Conservation (phyloP, 2,797 vertebrate genomes). For the Brachyalestes nurse region DNA sequence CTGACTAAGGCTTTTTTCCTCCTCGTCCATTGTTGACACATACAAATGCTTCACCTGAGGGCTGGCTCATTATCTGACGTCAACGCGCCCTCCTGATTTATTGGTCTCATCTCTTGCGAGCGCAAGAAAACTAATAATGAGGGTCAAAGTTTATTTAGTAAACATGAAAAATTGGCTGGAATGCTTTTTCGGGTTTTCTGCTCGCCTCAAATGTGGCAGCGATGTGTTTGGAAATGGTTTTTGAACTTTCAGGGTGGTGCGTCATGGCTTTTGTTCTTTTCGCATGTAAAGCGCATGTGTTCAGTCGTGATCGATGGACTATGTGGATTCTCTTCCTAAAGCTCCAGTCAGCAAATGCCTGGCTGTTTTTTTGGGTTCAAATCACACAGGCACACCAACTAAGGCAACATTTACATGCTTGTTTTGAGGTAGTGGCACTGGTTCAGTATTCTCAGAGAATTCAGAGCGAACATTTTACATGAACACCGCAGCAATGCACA, state of each 20-base stretch:
- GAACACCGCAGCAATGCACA: not conserved
- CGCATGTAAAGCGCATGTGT: not conserved
- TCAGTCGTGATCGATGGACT: not conserved
- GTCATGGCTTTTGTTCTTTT: not conserved
- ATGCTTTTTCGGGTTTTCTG: slow-evolving; percentile 55
- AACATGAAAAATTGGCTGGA: slow-evolving; percentile 60
- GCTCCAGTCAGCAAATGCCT: not conserved
- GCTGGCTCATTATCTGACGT: slow-evolving; percentile 64
- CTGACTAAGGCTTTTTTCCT: slow-evolving; percentile 63
- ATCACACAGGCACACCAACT: not conserved
- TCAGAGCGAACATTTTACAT: not conserved
- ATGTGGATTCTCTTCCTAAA: not conserved
- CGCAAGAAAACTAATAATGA: slow-evolving; percentile 51
- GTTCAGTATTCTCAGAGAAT: not conserved
- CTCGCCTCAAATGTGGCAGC: slow-evolving; percentile 5
- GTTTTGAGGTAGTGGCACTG: not conserved
- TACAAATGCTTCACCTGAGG: slow-evolving; percentile 57
- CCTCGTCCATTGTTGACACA: slow-evolving; percentile 64
- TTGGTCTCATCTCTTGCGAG: slow-evolving; percentile 51
- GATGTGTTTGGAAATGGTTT: not conserved
- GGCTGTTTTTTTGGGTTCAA: not conserved
- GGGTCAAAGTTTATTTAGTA: slow-evolving; percentile 60
- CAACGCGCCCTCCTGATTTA: slow-evolving; percentile 66
- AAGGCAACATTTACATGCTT: not conserved
- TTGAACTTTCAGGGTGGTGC: slow-evolving; percentile 16